Evolutionary conservation across 64 coral and sea anemone species (phyloP).

Genomic region (Porites lutea): DNA sequence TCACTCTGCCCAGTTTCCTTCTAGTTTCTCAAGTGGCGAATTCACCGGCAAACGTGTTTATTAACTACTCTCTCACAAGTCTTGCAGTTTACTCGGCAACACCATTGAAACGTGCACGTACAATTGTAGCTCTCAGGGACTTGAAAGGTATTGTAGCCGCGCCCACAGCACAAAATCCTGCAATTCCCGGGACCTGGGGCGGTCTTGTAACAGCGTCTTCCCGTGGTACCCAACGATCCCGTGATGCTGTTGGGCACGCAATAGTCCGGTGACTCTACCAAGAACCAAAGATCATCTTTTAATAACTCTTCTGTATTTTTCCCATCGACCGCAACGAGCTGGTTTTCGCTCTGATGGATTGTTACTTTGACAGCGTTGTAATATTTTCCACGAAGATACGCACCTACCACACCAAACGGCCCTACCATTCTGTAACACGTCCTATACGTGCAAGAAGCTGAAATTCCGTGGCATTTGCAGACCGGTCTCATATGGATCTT

Average conservation of each 20-base stretch:
- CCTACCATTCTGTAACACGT: constrained; percentile 72
- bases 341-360: constrained; percentile 69
- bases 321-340: constrained; percentile 37
- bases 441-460: constrained; percentile 65
- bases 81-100: constrained; percentile 82
- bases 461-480: constrained; percentile 87
- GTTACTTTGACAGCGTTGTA: constrained; percentile 36
- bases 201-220: constrained; percentile 71
- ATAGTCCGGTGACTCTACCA: constrained; percentile 88
- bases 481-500: constrained; percentile 49
- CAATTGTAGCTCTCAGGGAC: constrained; percentile 71
- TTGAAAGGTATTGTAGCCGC: constrained; percentile 93
- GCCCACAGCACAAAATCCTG: constrained; percentile 79
- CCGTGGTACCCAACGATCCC: constrained; percentile 80
- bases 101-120: constrained; percentile 91
- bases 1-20: no score
- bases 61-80: constrained; percentile 71
- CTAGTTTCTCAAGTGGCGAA: no score
- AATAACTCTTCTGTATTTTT: constrained; percentile 27
- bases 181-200: constrained; percentile 56
- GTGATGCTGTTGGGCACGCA: constrained; percentile 62
- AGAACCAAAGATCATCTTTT: constrained; percentile 82
- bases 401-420: constrained; percentile 72
- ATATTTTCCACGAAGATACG: constrained; percentile 78
- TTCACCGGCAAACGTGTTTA: constrained; percentile 64